Evolutionary conservation across 1,140 invertebrate species (phyloP).

Genomic region (Drosophila ficusphila): DNA sequence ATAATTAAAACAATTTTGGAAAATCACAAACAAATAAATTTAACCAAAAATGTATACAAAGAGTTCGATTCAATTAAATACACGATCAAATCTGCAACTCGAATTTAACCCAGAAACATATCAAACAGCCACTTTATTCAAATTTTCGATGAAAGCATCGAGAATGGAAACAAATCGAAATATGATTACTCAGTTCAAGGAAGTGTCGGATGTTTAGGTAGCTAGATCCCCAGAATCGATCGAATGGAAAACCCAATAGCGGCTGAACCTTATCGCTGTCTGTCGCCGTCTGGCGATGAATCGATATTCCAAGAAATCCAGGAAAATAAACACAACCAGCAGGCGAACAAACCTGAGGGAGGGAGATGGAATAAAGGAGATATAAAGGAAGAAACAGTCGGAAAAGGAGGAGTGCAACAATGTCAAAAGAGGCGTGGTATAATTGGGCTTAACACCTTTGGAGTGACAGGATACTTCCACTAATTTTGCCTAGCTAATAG

Average conservation of each 20-base stretch:
- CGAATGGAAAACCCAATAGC: constrained; percentile 36
- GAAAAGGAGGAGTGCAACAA: not conserved
- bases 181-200: constrained; percentile 29
- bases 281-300: constrained; percentile 31
- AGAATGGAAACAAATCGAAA: not conserved
- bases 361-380: not conserved
- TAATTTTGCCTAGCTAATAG: too few species aligned
- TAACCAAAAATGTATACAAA: too few species aligned
- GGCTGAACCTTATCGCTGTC: constrained; percentile 33
- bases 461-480: constrained; percentile 22
- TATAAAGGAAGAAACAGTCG: not conserved
- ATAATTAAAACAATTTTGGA: too few species aligned
- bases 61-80: not conserved
- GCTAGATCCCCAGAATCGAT: constrained; percentile 20
- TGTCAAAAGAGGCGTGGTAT: constrained; percentile 11
- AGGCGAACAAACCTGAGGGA: not conserved
- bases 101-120: not conserved
- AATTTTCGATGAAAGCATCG: not conserved
- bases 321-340: constrained; percentile 42
- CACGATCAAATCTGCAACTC: not conserved
- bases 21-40: too few species aligned
- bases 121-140: not conserved
- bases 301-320: constrained; percentile 32
- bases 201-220: constrained; percentile 37
- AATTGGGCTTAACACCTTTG: constrained; percentile 22